Evolutionary conservation across 2,113 vertebrate genomes (phyloP).

Genomic region (Microtus montanus): DNA sequence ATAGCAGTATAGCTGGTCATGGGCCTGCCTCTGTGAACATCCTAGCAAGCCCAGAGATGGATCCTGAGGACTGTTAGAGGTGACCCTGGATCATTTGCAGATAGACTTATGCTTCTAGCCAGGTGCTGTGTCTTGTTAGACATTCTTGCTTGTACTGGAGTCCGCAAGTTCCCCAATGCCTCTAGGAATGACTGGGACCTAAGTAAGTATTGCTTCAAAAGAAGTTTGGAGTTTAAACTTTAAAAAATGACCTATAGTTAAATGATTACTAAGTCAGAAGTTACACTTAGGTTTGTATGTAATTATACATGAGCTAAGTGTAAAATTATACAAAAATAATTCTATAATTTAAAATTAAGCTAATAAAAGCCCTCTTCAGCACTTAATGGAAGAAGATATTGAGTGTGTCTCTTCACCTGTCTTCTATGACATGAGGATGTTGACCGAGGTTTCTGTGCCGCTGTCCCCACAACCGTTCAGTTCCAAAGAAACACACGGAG

Average conservation of each 20-base stretch:
- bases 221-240: conserved; percentile 47
- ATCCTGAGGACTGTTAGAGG: background rate
- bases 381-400: background rate
- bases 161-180: background rate
- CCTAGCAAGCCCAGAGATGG: background rate
- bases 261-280: background rate
- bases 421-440: background rate
- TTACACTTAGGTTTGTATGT: background rate
- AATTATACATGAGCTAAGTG: background rate
- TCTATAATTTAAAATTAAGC: background rate
- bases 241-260: conserved; percentile 1
- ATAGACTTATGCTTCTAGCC: background rate
- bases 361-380: background rate
- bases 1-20: background rate
- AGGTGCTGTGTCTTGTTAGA: background rate
- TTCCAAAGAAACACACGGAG: too few relatives aligned
- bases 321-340: background rate
- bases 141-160: background rate
- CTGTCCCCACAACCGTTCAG: too few relatives aligned
- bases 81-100: background rate
- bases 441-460: too few relatives aligned
- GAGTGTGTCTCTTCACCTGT: background rate
- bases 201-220: background rate
- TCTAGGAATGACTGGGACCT: background rate
- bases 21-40: background rate